phyloP scores from a whole-genome alignment of 2,888 invertebrate genomes.

The Salticus scenicus region DNA sequence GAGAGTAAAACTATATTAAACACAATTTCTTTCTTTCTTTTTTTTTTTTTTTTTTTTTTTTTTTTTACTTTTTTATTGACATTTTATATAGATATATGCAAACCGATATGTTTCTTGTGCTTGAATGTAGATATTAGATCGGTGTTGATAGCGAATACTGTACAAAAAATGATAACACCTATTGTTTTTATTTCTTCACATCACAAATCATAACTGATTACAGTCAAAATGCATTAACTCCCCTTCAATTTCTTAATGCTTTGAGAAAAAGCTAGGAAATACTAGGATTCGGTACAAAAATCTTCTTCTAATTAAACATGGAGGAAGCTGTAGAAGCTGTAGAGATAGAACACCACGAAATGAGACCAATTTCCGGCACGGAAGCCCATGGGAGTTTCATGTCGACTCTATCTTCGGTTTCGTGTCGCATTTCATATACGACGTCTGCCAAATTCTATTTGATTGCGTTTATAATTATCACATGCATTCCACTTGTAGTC shows the following conservation, averaged over 20 bases:
- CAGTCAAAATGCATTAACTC: background rate
- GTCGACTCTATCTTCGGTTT: constrained; percentile 30
- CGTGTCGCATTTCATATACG: constrained; percentile 38
- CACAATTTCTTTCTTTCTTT: no score
- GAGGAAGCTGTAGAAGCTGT: constrained; percentile 35
- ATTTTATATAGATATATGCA: no score
- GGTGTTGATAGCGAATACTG: no score
- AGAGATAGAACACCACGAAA: constrained; percentile 52
- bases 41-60: no score
- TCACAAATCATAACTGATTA: no score
- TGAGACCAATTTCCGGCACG: constrained; percentile 32
- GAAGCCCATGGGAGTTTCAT: constrained; percentile 35
- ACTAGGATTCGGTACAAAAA: no score
- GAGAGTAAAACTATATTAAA: no score
- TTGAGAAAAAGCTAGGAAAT: no score
- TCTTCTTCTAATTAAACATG: background rate
- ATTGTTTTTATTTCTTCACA: background rate
- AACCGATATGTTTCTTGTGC: no score
- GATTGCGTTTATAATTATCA: constrained; percentile 19
- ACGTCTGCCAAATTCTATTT: constrained; percentile 5
- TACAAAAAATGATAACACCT: background rate
- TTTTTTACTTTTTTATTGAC: no score
- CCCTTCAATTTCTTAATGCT: background rate
- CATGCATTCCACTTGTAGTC: constrained; percentile 21
- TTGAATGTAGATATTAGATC: no score